A percentile compares a stretch with the other conserved stretches of the same genome.
These are phyloP conservation scores for Triplophysa siluroides DNA, from an alignment of 2,113 vertebrate genomes.

Conservation along the genomic window DNA sequence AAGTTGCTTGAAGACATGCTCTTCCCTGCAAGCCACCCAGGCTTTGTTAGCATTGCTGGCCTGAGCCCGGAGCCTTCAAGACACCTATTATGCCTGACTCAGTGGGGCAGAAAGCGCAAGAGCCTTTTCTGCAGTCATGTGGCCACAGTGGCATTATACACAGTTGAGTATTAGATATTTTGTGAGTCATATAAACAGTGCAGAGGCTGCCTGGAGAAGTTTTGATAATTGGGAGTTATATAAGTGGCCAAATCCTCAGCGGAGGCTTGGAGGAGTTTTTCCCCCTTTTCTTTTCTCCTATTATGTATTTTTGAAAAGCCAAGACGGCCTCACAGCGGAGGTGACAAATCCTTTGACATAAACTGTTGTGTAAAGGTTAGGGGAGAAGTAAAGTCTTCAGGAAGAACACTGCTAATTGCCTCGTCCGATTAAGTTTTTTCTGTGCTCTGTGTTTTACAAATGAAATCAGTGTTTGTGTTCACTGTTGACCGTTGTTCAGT, in stretches of 20 bases:
- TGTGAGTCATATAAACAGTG: conserved; percentile 81
- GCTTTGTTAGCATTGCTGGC: conserved; percentile 82
- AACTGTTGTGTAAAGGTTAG: conserved; percentile 77
- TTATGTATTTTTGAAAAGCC: conserved; percentile 78
- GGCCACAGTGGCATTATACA: conserved; percentile 81
- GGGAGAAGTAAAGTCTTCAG: conserved; percentile 74
- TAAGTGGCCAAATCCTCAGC: conserved; percentile 82
- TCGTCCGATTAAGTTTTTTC: conserved; percentile 68
- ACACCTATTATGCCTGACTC: conserved; percentile 81
- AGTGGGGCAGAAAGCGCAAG: conserved; percentile 82
- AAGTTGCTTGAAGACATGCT: conserved; percentile 76
- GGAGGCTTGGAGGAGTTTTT: conserved; percentile 73
- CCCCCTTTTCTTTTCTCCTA: conserved; percentile 61
- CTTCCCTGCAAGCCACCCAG: conserved; percentile 79
- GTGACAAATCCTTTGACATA: conserved; percentile 82
- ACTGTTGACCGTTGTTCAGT: conserved; percentile 48
- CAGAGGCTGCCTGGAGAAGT: conserved; percentile 73
- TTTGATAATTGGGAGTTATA: conserved; percentile 85
- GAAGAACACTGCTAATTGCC: conserved; percentile 78
- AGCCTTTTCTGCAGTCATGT: conserved; percentile 81
- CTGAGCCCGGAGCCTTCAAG: conserved; percentile 81
- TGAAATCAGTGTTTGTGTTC: conserved; percentile 68
- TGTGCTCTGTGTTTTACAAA: conserved; percentile 72
- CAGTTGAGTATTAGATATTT: conserved; percentile 81
- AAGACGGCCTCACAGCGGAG: conserved; percentile 74